These are phyloP conservation scores for Cheilosia impressa DNA, from an alignment of 2,888 invertebrate genomes.

Conservation along the genomic window DNA sequence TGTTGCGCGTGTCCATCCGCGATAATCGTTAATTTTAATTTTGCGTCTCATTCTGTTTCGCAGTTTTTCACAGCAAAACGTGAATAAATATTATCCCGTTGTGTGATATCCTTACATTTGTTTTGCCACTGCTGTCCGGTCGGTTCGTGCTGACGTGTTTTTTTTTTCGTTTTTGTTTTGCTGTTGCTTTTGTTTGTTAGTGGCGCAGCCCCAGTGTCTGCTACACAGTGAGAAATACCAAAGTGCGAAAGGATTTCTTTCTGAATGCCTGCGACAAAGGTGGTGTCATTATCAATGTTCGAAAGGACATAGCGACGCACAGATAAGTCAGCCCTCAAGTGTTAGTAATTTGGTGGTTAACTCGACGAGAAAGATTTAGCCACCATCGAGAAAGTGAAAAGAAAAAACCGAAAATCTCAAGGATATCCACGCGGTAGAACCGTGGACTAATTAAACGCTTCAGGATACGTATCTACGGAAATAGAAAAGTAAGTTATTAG, in stretches of 20 bases:
- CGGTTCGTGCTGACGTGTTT: not conserved
- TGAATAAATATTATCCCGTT: slow-evolving; percentile 37
- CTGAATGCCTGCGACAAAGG: slow-evolving; percentile 56
- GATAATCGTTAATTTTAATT: slow-evolving; percentile 51
- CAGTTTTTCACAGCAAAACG: slow-evolving; percentile 10
- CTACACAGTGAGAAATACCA: slow-evolving; percentile 1
- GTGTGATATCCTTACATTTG: slow-evolving; percentile 52
- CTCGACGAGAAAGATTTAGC: slow-evolving; percentile 19
- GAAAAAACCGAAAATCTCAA: slow-evolving; percentile 11
- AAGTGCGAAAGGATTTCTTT: slow-evolving; percentile 35
- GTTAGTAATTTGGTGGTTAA: slow-evolving; percentile 15
- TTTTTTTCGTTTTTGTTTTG: not conserved
- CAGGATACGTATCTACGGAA: slow-evolving; percentile 74
- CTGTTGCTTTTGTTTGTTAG: not conserved
- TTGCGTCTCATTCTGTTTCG: slow-evolving; percentile 43
- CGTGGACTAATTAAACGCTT: slow-evolving; percentile 65
- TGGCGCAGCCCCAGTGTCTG: slow-evolving; percentile 32
- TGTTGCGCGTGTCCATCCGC: slow-evolving; percentile 58
- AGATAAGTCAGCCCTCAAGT: slow-evolving; percentile 13
- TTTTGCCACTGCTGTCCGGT: slow-evolving; percentile 3
- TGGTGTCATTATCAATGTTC: slow-evolving; percentile 55
- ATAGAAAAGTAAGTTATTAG: slow-evolving; percentile 69
- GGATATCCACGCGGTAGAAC: slow-evolving; percentile 51
- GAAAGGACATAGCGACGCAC: slow-evolving; percentile 55
- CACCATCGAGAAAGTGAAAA: slow-evolving; percentile 1